Percentiles rank a stretch among this genome's conserved stretches.
Conservation (phyloP, 2,113 vertebrate species). For the Lonchura striata region DNA sequence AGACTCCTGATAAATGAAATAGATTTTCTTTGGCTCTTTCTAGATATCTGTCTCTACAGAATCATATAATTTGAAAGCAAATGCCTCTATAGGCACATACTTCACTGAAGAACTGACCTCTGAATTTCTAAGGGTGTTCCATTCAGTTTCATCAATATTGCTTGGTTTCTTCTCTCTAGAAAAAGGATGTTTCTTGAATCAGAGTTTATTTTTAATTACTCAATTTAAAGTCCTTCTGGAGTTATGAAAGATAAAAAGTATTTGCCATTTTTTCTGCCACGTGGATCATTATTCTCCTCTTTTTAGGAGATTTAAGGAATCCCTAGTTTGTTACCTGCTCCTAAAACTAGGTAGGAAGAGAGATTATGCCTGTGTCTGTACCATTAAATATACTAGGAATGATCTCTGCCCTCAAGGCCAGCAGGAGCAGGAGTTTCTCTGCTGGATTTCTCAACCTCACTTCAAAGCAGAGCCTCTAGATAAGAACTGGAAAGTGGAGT, state of each 20-base stretch:
- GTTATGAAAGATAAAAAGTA: not conserved
- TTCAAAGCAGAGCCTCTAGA: not conserved
- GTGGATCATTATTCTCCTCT: not conserved
- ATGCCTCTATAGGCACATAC: accelerated
- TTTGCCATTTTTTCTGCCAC: not conserved
- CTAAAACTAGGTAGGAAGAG: not conserved
- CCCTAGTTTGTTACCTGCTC: not conserved
- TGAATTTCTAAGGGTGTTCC: not conserved
- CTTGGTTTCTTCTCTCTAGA: not conserved
- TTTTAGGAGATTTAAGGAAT: not conserved
- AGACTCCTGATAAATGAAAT: not conserved
- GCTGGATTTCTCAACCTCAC: not conserved
- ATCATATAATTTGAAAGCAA: not conserved
- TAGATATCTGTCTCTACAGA: not conserved
- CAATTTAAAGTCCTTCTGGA: not conserved
- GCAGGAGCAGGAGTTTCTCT: not conserved
- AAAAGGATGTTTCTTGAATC: not conserved
- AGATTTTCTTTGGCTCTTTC: not conserved
- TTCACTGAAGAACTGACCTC: not conserved
- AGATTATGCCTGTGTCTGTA: not conserved
- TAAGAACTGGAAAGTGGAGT: not conserved
- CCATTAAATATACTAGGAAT: not conserved
- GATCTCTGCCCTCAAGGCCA: not conserved
- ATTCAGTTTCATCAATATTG: not conserved
- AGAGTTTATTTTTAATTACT: not conserved